These are phyloP conservation scores for Syngnathus rostellatus DNA, from an alignment of 2,797 vertebrate genomes.

Conservation along the genomic window DNA sequence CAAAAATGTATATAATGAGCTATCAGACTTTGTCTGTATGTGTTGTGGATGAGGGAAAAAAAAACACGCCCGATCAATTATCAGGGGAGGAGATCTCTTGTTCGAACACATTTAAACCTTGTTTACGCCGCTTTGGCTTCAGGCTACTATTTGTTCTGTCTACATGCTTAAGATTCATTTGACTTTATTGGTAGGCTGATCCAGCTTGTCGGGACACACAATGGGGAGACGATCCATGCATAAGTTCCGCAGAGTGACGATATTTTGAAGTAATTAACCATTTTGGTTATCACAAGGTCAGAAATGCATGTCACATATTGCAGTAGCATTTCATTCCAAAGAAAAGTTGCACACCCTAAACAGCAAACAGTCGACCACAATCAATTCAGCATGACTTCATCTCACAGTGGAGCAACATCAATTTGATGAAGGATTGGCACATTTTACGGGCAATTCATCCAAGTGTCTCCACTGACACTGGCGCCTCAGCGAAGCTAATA, in stretches of 20 bases:
- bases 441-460: slow-evolving; percentile 5
- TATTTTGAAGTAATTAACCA: not conserved
- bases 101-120: slow-evolving; percentile 29
- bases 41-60: too few relatives aligned
- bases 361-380: not conserved
- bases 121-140: slow-evolving; percentile 33
- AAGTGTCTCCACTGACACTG: slow-evolving; percentile 6
- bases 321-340: slow-evolving; percentile 1
- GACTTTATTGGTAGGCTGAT: slow-evolving; percentile 33
- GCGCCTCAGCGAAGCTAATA: slow-evolving; percentile 2
- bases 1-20: not conserved
- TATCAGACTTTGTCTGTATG: not conserved
- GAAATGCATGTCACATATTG: not conserved
- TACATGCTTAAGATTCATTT: slow-evolving; percentile 30
- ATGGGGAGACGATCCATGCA: not conserved
- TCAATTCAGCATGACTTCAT: slow-evolving; percentile 1
- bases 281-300: not conserved
- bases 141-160: slow-evolving; percentile 30
- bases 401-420: slow-evolving; percentile 10
- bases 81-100: slow-evolving; percentile 24
- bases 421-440: slow-evolving; percentile 7
- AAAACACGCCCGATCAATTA: slow-evolving; percentile 21
- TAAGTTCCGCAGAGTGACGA: not conserved
- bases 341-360: slow-evolving; percentile 1
- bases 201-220: slow-evolving; percentile 36